phyloP scores from a whole-genome alignment of 2,888 invertebrate genomes.

The Salticus scenicus region DNA sequence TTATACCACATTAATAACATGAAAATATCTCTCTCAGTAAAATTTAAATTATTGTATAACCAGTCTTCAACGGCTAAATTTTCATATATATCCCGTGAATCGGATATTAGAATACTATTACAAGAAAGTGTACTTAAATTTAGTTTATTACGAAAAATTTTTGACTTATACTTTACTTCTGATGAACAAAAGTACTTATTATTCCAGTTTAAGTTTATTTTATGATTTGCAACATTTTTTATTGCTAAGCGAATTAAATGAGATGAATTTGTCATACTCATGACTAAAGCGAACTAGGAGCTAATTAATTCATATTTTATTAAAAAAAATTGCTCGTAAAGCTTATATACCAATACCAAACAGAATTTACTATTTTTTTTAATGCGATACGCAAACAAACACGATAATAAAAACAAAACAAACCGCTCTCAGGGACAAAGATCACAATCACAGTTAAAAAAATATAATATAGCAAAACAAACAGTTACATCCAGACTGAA shows the following conservation, averaged over 20 bases:
- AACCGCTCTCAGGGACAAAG: too few relatives aligned
- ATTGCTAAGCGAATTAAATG: neutral
- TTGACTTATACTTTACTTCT: neutral
- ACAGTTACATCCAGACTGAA: too few relatives aligned
- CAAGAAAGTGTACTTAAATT: neutral
- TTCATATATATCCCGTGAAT: slow-evolving; percentile 90
- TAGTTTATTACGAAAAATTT: neutral
- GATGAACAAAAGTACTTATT: neutral
- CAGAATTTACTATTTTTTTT: too few relatives aligned
- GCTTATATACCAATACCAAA: too few relatives aligned
- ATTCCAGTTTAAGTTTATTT: neutral
- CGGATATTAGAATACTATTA: slow-evolving; percentile 88
- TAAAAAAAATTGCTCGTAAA: too few relatives aligned
- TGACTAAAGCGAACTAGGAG: too few relatives aligned
- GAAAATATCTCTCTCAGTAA: slow-evolving; percentile 82
- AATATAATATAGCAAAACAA: too few relatives aligned
- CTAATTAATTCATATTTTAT: too few relatives aligned
- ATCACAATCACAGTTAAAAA: too few relatives aligned
- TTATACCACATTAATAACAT: slow-evolving; percentile 94
- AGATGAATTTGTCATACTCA: neutral
- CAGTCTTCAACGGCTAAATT: slow-evolving; percentile 98
- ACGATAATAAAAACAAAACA: too few relatives aligned
- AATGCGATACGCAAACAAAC: too few relatives aligned
- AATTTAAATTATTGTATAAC: slow-evolving; percentile 92
- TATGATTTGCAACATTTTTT: neutral